These are phyloP conservation scores for Pseudachorutes palmiensis DNA, from an alignment of 1,140 invertebrate species.

Conservation along the genomic window DNA sequence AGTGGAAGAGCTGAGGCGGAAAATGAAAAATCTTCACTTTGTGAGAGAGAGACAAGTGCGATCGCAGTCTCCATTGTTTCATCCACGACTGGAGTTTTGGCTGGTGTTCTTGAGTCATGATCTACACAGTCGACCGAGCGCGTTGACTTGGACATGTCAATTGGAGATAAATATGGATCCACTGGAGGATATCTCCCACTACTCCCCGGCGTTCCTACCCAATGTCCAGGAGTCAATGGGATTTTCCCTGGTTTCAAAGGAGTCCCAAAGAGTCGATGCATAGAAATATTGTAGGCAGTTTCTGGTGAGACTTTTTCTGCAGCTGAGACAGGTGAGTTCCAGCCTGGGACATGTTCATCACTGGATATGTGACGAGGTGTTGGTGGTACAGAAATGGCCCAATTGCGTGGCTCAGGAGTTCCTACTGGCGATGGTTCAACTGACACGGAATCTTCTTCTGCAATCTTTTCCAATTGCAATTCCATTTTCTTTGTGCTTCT, in stretches of 20 bases:
- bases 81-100: too few relatives aligned
- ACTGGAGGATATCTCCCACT: background rate
- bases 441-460: too few relatives aligned
- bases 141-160: background rate
- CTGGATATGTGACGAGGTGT: background rate
- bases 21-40: too few relatives aligned
- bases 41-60: too few relatives aligned
- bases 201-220: background rate
- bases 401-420: too few relatives aligned
- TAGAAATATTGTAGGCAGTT: background rate
- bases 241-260: background rate
- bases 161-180: background rate
- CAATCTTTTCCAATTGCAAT: slow-evolving; percentile 11
- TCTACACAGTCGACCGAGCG: too few relatives aligned
- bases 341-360: background rate
- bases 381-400: background rate
- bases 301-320: background rate
- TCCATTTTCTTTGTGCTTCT: slow-evolving; percentile 18
- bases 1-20: too few relatives aligned
- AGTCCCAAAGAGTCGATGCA: background rate
- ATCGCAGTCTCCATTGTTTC: too few relatives aligned
- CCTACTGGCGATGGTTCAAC: too few relatives aligned
- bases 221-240: background rate
- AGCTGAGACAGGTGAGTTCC: slow-evolving; percentile 8
- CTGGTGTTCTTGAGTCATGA: too few relatives aligned